Evolutionary conservation across 2,797 vertebrate species (phyloP), one percentile per base, ranked within the genome.

Genomic region (Phalanger gymnotis): DNA sequence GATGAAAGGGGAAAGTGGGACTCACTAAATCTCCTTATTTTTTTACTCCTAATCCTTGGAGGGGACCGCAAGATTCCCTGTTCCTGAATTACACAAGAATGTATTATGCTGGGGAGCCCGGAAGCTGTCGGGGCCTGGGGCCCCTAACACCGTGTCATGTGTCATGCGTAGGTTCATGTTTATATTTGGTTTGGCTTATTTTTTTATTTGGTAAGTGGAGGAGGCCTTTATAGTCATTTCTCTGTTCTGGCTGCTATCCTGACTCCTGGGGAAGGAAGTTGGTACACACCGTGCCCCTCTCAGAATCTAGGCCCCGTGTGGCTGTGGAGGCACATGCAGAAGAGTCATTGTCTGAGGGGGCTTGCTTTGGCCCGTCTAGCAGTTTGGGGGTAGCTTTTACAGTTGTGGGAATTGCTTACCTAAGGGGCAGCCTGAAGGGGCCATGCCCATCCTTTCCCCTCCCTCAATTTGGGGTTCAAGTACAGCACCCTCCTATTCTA

Each of bases 31-130:
- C 96, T 97, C 2, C 0, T 0, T 96, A 97, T 97, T 92, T 96
- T 96, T 96, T 96, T 98, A 98, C 92, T 98, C 98, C 97, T 92
- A 14, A 90, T 93, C 56, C 97, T 93, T 91, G 1, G 52, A 93
- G 96, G 92, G 97, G 95, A 53, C 95, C 92, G 52, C 53, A 0
- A 0, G 90, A 3, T 94, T 94, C 97, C 95, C 95, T 61, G 52
- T 93, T 95, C 97, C 97, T 90, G 90, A 96, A 93, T 97, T 95
- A 94, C 95, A 97, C 54, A 34, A 93, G 98, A 98, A 98, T 98
- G 98, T 98, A 98, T 97, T 94, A 4, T 0, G 94, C 97, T 94
- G 94, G 98, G 96, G 98, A 97, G 97, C 98, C 97, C 61, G 97
- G 93, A 96, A 93, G 95, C 25, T 7, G 16, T 10, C 56, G 95